phyloP scores from a whole-genome alignment of 1,140 invertebrate species.

The Drosophila willistoni region DNA sequence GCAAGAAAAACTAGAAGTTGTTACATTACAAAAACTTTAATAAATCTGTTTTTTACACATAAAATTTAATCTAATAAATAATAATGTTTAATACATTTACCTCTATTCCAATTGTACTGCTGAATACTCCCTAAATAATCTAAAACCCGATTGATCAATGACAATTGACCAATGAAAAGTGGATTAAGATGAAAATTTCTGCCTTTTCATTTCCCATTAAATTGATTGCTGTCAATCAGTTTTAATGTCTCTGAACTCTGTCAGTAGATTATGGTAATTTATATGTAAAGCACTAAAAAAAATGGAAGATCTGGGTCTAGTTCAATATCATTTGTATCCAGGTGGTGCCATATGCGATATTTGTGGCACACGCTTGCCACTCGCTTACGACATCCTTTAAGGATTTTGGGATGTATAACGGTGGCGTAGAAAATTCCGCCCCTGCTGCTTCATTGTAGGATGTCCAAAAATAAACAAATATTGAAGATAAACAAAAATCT shows the following conservation, averaged over 20 bases:
- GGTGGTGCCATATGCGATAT: conserved; percentile 39
- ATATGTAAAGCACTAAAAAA: neutral
- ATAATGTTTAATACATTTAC: too few relatives aligned
- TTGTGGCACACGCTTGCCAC: conserved; percentile 42
- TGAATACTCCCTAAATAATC: too few relatives aligned
- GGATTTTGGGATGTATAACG: neutral
- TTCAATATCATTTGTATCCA: conserved; percentile 19
- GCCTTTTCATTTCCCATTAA: too few relatives aligned
- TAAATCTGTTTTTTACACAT: too few relatives aligned
- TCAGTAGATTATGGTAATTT: neutral
- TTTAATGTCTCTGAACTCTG: neutral
- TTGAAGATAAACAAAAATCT: conserved; percentile 31
- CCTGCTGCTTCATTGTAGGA: neutral
- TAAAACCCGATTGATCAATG: too few relatives aligned
- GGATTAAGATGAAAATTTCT: too few relatives aligned
- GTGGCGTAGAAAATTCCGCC: neutral
- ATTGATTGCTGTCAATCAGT: neutral
- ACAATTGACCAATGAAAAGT: too few relatives aligned
- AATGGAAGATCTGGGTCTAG: neutral
- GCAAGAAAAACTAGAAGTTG: too few relatives aligned
- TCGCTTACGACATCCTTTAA: conserved; percentile 38
- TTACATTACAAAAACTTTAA: too few relatives aligned
- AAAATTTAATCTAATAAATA: too few relatives aligned
- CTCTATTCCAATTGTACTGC: too few relatives aligned
- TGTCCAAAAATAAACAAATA: conserved; percentile 26